Conservation (phyloP, 1,140 invertebrate genomes). For the Idris sp. region DNA sequence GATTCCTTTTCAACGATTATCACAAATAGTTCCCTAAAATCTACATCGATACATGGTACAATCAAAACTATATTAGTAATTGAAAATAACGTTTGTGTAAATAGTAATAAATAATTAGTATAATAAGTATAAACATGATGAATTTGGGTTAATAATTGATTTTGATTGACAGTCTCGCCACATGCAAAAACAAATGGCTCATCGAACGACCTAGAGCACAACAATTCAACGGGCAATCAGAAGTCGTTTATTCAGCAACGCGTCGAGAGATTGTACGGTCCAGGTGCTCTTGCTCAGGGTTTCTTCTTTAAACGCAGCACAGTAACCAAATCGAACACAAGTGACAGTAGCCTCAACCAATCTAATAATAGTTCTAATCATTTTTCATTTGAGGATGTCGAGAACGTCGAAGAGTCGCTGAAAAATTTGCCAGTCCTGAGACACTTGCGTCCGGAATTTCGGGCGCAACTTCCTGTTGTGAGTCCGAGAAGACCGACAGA, state of each 20-base stretch:
- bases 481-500: conserved; percentile 80
- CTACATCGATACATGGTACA: conserved; percentile 60
- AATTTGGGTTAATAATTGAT: no score
- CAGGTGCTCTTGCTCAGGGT: conserved; percentile 88
- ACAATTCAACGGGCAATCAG: conserved; percentile 76
- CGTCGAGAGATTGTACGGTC: conserved; percentile 91
- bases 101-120: no score
- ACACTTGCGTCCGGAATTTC: conserved; percentile 89
- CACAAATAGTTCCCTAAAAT: conserved; percentile 67
- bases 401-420: conserved; percentile 71
- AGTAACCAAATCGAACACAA: conserved; percentile 70
- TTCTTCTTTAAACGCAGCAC: conserved; percentile 83
- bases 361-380: conserved; percentile 75
- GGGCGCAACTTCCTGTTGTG: conserved; percentile 87
- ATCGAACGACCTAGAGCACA: conserved; percentile 23
- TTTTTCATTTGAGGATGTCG: conserved; percentile 69
- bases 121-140: no score
- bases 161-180: no score
- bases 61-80: no score
- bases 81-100: no score
- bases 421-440: conserved; percentile 85
- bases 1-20: conserved; percentile 68
- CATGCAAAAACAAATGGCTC: conserved; percentile 72
- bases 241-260: conserved; percentile 92
- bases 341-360: conserved; percentile 75